Evolutionary conservation across 2,888 invertebrate genomes (phyloP).

Genomic region (Encarsia formosa): DNA sequence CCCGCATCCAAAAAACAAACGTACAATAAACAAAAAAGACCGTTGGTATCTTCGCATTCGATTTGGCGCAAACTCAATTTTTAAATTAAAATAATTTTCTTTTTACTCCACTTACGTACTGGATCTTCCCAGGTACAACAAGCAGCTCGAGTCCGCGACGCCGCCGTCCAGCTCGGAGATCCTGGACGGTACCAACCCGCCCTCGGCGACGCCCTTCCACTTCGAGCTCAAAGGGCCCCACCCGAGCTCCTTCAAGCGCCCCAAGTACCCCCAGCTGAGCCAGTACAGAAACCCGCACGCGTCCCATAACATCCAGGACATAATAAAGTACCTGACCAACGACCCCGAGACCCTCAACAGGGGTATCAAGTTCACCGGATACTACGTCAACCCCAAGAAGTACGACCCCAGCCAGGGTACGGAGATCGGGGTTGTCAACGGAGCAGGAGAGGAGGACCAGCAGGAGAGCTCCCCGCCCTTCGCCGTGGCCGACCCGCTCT

Average conservation of each 20-base stretch:
- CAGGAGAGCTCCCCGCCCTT: constrained; percentile 38
- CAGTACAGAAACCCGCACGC: constrained; percentile 46
- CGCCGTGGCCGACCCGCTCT: constrained; percentile 59
- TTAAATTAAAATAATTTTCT: no score
- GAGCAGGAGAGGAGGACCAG: constrained; percentile 38
- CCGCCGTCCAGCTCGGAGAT: no score
- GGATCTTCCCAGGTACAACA: no score
- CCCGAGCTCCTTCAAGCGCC: constrained; percentile 43
- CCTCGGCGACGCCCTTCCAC: constrained; percentile 56
- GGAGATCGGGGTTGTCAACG: constrained; percentile 35
- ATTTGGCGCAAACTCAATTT: no score
- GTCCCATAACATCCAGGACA: constrained; percentile 49
- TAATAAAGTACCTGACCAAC: constrained; percentile 46
- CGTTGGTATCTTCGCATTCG: no score
- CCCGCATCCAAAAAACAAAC: no score
- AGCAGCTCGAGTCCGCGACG: no score
- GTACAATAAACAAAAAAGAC: no score
- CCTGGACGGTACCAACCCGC: no score
- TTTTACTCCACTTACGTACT: no score
- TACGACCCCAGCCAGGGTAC: constrained; percentile 35
- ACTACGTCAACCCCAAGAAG: constrained; percentile 47
- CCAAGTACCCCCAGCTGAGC: constrained; percentile 45
- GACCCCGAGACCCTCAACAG: constrained; percentile 37
- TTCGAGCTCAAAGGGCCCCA: constrained; percentile 45
- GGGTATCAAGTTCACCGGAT: constrained; percentile 49